Base-by-base conservation (phyloP, 2,888 invertebrate species). In the Drosophila colorata region DNA sequence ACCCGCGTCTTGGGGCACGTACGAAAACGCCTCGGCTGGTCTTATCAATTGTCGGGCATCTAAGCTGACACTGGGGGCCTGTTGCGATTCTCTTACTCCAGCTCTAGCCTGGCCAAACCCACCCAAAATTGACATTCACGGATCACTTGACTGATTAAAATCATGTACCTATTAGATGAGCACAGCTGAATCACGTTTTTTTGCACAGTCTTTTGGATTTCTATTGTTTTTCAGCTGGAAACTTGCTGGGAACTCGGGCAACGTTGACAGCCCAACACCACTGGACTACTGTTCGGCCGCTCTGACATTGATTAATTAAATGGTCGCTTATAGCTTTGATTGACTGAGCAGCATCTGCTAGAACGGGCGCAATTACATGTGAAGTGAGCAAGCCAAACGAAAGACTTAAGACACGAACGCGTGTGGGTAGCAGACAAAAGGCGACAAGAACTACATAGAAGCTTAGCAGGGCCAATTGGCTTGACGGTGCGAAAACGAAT, bases 261-360 rank as follows among this genome's bases (percentile, higher is more conserved):
- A 33, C 20, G 52, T 57, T 74, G 66, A 84, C 58, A 77, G 56
- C 13, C 7, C 0, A 31, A 31, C 41, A 20, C 31, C 52, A 53
- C n/a, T 23, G 23, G 13, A 52, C 53, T 63, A 44, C 43, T 61
- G 38, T 35, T 46, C 52, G 25, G 6, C 16, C 20, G 47, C 55
- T 58, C 40, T 56, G 74, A 82, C 83, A 64, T 70, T 83, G 83
- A 83, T 83, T 83, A 86, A 83, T 83, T 88, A 79, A 83, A 77
- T 74, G 83, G 40, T 44, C 66, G 49, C 68, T 74, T 70, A 80
- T 74, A 14, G 37, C 4, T 63, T 60, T 68, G 76, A 75, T 61
- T 58, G 69, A 52, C 44, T 64, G 37, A 37, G 41, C 28, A 41
- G 33, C 46, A 55, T 69, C 48, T 60, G 48, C 18, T 43, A 40